phyloP scores from a whole-genome alignment of 2,888 invertebrate genomes.

The Erynnis tages region DNA sequence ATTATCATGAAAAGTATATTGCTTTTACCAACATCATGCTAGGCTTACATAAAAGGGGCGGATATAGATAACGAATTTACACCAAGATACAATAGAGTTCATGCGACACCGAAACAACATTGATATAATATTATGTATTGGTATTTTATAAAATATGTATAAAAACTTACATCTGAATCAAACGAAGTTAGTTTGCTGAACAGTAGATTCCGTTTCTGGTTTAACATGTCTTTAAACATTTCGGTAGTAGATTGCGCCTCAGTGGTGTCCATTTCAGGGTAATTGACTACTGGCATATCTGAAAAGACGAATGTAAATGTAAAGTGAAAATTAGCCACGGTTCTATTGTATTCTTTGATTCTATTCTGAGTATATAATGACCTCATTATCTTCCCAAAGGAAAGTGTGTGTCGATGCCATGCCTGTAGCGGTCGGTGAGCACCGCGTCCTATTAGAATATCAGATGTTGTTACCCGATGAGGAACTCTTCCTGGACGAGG shows the following conservation, averaged over 20 bases:
- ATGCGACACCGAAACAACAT: slow-evolving; percentile 54
- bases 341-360: too few relatives aligned
- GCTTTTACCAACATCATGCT: slow-evolving; percentile 17
- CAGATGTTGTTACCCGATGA: too few relatives aligned
- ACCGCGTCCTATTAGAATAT: too few relatives aligned
- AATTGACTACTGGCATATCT: slow-evolving; percentile 80
- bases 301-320: slow-evolving; percentile 17
- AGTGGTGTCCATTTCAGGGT: slow-evolving; percentile 84
- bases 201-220: slow-evolving; percentile 93
- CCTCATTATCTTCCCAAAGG: too few relatives aligned
- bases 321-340: too few relatives aligned
- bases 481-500: slow-evolving; percentile 86
- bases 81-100: slow-evolving; percentile 34
- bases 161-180: slow-evolving; percentile 95
- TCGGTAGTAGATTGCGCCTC: slow-evolving; percentile 91
- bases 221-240: slow-evolving; percentile 96
- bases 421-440: too few relatives aligned
- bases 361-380: too few relatives aligned
- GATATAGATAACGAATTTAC: too few relatives aligned
- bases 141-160: slow-evolving; percentile 20
- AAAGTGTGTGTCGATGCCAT: too few relatives aligned
- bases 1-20: too few relatives aligned
- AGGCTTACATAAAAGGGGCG: slow-evolving; percentile 36
- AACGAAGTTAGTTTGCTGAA: slow-evolving; percentile 93
- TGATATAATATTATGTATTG: slow-evolving; percentile 26